Conservation (phyloP, 2,797 vertebrate species). For the Merluccius polli region DNA sequence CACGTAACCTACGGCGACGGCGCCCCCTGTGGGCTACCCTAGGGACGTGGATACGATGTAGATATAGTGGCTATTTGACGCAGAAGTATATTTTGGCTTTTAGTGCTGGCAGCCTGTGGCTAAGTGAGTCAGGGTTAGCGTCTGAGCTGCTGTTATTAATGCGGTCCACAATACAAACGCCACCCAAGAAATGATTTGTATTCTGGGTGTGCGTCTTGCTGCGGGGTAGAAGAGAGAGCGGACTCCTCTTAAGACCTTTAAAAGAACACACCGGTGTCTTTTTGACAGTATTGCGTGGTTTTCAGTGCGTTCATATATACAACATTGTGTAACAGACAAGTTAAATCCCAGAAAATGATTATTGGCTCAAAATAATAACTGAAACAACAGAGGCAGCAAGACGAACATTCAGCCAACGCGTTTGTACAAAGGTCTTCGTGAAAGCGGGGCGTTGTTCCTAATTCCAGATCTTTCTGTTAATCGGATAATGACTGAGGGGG, state of each 20-base stretch:
- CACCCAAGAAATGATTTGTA: background rate
- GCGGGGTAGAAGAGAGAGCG: background rate
- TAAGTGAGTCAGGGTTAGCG: background rate
- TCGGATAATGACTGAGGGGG: background rate
- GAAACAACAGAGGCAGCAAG: background rate
- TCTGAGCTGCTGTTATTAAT: background rate
- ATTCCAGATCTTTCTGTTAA: constrained; percentile 2
- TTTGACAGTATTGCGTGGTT: too few relatives aligned
- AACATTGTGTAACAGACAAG: background rate
- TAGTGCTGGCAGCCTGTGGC: background rate
- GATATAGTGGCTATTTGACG: background rate
- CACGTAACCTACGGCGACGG: background rate
- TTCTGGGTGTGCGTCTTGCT: background rate
- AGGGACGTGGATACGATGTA: background rate
- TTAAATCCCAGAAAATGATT: background rate
- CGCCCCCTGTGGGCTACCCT: background rate
- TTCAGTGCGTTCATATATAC: background rate
- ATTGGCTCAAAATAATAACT: background rate
- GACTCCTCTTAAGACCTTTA: background rate
- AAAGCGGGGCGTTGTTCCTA: background rate
- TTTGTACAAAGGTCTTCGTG: background rate
- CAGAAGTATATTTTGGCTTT: background rate
- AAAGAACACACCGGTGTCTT: too few relatives aligned
- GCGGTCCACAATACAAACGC: background rate
- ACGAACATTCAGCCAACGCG: background rate